Evolutionary conservation across 1,140 invertebrate genomes (phyloP).

Genomic region (Drosophila sucinea): DNA sequence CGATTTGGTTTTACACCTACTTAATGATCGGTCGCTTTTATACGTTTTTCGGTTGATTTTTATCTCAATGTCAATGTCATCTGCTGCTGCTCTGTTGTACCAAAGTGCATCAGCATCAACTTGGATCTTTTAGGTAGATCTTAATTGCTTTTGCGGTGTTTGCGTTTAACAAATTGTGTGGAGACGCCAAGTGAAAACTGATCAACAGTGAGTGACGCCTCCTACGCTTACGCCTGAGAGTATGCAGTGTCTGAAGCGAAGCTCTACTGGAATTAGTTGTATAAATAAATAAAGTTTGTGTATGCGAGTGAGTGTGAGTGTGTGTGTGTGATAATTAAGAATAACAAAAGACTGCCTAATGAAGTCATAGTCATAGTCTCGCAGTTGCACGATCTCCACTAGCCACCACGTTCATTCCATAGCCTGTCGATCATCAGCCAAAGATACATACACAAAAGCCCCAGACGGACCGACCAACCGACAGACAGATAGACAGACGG

Average conservation of each 20-base stretch:
- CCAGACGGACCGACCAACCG: neutral
- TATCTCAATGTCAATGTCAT: slow-evolving; percentile 74
- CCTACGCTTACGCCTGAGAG: slow-evolving; percentile 35
- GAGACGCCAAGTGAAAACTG: slow-evolving; percentile 2
- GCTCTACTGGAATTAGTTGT: slow-evolving; percentile 66
- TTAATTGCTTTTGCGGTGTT: slow-evolving; percentile 48
- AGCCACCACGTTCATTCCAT: slow-evolving; percentile 17
- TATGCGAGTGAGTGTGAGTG: neutral
- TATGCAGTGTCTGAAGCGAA: slow-evolving; percentile 21
- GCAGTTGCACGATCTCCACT: slow-evolving; percentile 37
- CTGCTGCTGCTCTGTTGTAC: slow-evolving; percentile 4
- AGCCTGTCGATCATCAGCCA: slow-evolving; percentile 53
- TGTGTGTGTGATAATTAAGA: slow-evolving; percentile 65
- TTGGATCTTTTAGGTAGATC: slow-evolving; percentile 55
- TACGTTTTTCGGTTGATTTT: slow-evolving; percentile 46
- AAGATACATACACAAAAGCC: slow-evolving; percentile 32
- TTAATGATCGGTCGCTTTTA: slow-evolving; percentile 11
- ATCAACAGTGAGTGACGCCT: slow-evolving; percentile 4
- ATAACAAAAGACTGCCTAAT: slow-evolving; percentile 76
- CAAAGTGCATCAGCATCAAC: slow-evolving; percentile 66
- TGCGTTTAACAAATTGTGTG: slow-evolving; percentile 48
- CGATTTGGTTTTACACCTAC: slow-evolving; percentile 42
- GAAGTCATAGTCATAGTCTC: slow-evolving; percentile 56
- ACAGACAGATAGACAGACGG: neutral
- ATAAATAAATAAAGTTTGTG: slow-evolving; percentile 65